Evolutionary conservation across 2,888 invertebrate genomes (phyloP).

Genomic region (Fragum whitleyi): DNA sequence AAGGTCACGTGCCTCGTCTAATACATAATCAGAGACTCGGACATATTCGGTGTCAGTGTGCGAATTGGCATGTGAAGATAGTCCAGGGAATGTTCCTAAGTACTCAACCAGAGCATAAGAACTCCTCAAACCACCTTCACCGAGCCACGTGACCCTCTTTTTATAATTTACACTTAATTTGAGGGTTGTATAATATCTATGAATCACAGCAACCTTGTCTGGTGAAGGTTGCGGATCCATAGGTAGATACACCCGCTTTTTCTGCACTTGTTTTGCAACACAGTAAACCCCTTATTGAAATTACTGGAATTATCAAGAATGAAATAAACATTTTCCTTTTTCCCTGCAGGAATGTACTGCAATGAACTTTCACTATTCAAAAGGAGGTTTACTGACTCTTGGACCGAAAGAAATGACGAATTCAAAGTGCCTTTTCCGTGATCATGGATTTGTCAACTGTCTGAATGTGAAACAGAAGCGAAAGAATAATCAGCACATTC

Average conservation of each 20-base stretch:
- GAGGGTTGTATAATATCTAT: slow-evolving; percentile 34
- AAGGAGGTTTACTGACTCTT: neutral
- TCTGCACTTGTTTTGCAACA: slow-evolving; percentile 12
- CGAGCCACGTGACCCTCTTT: slow-evolving; percentile 53
- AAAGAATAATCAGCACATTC: neutral
- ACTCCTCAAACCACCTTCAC: slow-evolving; percentile 24
- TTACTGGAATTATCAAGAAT: slow-evolving; percentile 40
- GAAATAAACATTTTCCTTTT: slow-evolving; percentile 50
- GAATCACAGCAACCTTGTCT: slow-evolving; percentile 8
- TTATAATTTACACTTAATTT: slow-evolving; percentile 42
- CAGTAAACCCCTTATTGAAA: slow-evolving; percentile 16
- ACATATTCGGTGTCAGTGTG: slow-evolving; percentile 16
- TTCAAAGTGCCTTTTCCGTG: neutral
- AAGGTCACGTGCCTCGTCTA: slow-evolving; percentile 1
- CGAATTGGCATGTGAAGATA: slow-evolving; percentile 3
- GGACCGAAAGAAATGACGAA: neutral
- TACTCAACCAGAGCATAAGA: slow-evolving; percentile 40
- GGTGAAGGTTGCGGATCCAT: slow-evolving; percentile 40
- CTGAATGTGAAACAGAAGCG: neutral
- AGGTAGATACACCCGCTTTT: slow-evolving; percentile 21
- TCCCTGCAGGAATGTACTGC: slow-evolving; percentile 31
- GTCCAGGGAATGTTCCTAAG: slow-evolving; percentile 38
- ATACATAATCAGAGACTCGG: neutral
- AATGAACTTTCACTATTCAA: neutral
- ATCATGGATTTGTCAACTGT: neutral